Percentiles rank a stretch among this genome's conserved stretches.
phyloP scores from a whole-genome alignment of 1,140 invertebrate species.

The Pseudomyrmex pallidus region DNA sequence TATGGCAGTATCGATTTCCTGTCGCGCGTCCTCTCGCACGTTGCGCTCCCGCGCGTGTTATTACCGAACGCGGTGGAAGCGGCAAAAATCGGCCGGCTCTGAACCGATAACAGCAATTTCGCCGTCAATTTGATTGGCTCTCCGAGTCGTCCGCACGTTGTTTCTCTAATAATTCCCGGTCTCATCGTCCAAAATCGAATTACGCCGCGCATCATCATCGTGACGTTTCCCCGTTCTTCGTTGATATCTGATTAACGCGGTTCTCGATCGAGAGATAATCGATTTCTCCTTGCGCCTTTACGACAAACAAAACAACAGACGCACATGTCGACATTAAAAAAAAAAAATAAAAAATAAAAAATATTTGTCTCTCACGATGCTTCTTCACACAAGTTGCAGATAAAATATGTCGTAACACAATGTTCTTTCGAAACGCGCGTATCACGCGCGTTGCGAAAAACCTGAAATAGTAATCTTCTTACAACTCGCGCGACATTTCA shows the following conservation, averaged over 20 bases:
- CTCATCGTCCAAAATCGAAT: background rate
- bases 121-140: slow-evolving; percentile 17
- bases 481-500: background rate
- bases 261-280: background rate
- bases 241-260: slow-evolving; percentile 29
- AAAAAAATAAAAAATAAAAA: too few species aligned
- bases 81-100: slow-evolving; percentile 5
- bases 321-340: too few species aligned
- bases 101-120: slow-evolving; percentile 3
- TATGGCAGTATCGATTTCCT: slow-evolving; percentile 55
- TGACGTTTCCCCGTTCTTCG: background rate
- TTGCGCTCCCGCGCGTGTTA: slow-evolving; percentile 18
- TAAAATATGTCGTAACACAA: background rate
- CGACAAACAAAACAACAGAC: background rate
- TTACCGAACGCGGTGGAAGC: slow-evolving; percentile 6
- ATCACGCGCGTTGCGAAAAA: background rate
- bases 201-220: background rate
- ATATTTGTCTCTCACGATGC: background rate
- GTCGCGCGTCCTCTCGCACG: background rate
- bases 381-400: too few species aligned
- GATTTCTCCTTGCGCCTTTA: background rate
- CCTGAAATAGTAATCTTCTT: background rate
- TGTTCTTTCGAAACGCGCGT: too few species aligned
- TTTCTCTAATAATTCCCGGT: slow-evolving; percentile 7
- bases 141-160: background rate